Base-by-base conservation (phyloP, 2,797 vertebrate species). In the Manis javanica region DNA sequence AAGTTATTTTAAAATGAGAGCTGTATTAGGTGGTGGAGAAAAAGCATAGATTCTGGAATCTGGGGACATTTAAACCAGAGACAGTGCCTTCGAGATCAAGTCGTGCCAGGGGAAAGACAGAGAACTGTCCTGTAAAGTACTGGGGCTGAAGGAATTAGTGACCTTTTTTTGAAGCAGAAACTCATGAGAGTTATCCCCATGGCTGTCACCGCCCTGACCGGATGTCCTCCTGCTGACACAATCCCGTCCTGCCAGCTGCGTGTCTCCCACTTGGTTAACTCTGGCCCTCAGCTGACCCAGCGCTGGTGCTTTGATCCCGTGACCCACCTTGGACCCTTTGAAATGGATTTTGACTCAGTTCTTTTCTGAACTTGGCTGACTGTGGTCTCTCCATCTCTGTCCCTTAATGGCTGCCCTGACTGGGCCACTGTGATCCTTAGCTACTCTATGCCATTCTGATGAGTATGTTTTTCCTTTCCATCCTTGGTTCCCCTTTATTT, bases 1-100 rank as follows among this genome's bases (percentile, higher is more conserved):
- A 95, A 88, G n/a, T 89, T 74, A 61, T 42, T 90, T 82, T 66
- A 29, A 34, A 69, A 75, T 51, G 16, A 90, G 53, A 87, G 9
- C 53, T 75, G 5, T 74, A 57, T 88, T 86, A 39, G 42, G 5
- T 15, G 34, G 5, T 24, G 37, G 12, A 16, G 19, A 39, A 42
- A 11, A 46, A 66, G 59, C 37, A 51, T 51, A 16, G 46, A 5
- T 53, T 59, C 29, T 92, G 21, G 39, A 79, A 39, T 78, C 55
- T 34, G 53, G 18, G 24, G 49, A 1, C 10, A 46, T 37, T 66
- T 63, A 59, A 57, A 68, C 34, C 51, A 12, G 66, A 77, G 21
- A 71, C 12, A 77, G 1, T 66, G 49, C 13, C 57, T 82, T 39
- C 72, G 63, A 89, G n/a, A 66, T 66, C 19, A 34, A 71, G 37